Conservation (phyloP, 2,888 invertebrate genomes). For the Apamea monoglypha region DNA sequence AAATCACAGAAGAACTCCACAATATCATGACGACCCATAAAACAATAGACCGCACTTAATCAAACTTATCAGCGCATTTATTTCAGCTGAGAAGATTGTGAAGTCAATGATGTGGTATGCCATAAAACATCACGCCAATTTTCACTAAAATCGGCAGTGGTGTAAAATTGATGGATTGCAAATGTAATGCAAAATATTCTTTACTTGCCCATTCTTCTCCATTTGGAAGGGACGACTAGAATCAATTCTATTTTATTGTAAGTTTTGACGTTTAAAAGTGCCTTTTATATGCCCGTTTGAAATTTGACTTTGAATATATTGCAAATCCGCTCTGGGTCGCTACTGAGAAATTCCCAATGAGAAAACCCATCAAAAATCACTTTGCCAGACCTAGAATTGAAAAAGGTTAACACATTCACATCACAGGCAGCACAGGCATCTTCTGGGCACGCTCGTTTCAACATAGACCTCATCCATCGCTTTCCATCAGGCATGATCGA, state of each 20-base stretch:
- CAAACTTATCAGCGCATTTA: constrained; percentile 37
- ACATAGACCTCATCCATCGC: too few relatives aligned
- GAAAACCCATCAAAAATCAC: background rate
- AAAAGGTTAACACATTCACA: background rate
- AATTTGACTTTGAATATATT: too few relatives aligned
- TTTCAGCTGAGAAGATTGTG: constrained; percentile 3
- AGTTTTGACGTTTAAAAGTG: too few relatives aligned
- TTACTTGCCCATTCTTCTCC: too few relatives aligned
- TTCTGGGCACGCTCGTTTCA: too few relatives aligned
- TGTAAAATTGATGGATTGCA: background rate
- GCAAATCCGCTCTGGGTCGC: background rate
- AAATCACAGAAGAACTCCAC: constrained; percentile 45
- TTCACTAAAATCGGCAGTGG: background rate
- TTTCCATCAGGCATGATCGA: too few relatives aligned
- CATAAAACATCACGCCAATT: constrained; percentile 4
- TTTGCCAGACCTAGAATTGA: background rate
- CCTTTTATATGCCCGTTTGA: too few relatives aligned
- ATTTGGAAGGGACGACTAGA: too few relatives aligned
- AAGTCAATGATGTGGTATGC: constrained; percentile 11
- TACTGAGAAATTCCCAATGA: background rate
- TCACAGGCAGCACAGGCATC: too few relatives aligned
- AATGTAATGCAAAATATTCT: too few relatives aligned
- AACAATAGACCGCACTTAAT: constrained; percentile 45
- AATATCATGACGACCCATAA: constrained; percentile 26
- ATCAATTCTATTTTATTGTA: too few relatives aligned